Evolutionary conservation across 2,888 invertebrate species (phyloP), one percentile per base, ranked within the genome.

Genomic region (Bursaphelenchus okinawaensis): DNA sequence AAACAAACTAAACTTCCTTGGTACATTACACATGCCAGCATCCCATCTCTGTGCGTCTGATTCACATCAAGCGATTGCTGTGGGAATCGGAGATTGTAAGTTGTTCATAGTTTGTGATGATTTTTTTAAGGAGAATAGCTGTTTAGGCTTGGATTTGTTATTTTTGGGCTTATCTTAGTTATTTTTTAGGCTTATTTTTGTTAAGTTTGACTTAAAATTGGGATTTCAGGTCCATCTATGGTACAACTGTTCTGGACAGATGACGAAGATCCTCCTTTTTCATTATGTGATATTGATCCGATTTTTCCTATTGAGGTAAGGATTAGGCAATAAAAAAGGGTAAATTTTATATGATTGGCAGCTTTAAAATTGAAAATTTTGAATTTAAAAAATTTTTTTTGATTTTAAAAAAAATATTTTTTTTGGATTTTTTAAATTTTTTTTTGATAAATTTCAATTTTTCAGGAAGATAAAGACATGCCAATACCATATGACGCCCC

Each of bases 161-260:
- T n/a, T n/a, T n/a, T n/a, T n/a, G n/a, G n/a, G n/a, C n/a, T n/a
- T n/a, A n/a, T n/a, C n/a, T n/a, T n/a, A n/a, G n/a, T n/a, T n/a
- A n/a, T n/a, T n/a, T n/a, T n/a, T n/a, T n/a, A n/a, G n/a, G n/a
- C n/a, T n/a, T n/a, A n/a, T n/a, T n/a, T n/a, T n/a, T n/a, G n/a
- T n/a, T n/a, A n/a, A n/a, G n/a, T 55, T 59, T 59, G 31, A 50
- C 52, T 22, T 52, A 6, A n/a, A 20, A 2, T 50, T 59, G 9
- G n/a, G 31, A 59, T 50, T 62, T 61, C 20, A 62, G 62, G 24
- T 16, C 31, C 28, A 7, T 27, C 62, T 7, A 27, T 27, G 29
- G 19, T 62, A 1, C 60, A 62, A 26, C 8, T 62, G n/a, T 61
- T 61, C 58, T 62, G 60, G 50, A 59, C 22, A 4, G 20, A 31